These are phyloP conservation scores for Erinaceus europaeus DNA, from an alignment of 2,113 vertebrate genomes.

Conservation along the genomic window DNA sequence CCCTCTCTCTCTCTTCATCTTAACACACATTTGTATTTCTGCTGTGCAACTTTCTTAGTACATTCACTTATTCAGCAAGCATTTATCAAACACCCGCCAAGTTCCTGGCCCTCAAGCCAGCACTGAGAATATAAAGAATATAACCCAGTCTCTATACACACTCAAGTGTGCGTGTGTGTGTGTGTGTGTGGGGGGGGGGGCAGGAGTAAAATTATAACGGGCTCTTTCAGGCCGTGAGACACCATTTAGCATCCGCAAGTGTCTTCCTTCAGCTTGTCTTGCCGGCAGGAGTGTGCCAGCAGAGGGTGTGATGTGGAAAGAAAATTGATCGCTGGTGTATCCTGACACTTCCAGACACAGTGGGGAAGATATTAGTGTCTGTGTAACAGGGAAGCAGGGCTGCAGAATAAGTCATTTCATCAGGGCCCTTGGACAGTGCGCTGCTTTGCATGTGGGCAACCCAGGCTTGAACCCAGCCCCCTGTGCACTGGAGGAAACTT, in stretches of 20 bases:
- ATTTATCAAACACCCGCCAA: slow-evolving; percentile 50
- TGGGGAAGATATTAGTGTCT: slow-evolving; percentile 33
- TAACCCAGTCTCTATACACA: background rate
- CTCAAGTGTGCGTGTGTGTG: too few relatives aligned
- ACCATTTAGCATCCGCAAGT: background rate
- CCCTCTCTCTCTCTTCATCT: too few relatives aligned
- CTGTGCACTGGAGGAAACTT: too few relatives aligned
- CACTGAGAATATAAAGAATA: slow-evolving; percentile 8
- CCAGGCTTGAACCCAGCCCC: too few relatives aligned
- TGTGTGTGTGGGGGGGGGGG: background rate
- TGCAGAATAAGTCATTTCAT: too few relatives aligned
- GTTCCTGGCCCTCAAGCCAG: background rate
- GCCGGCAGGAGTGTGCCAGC: background rate
- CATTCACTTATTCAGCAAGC: slow-evolving; percentile 30
- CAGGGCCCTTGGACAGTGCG: too few relatives aligned
- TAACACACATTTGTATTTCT: background rate
- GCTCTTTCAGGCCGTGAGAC: background rate
- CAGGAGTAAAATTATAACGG: slow-evolving; percentile 23
- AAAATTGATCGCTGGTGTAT: slow-evolving; percentile 28
- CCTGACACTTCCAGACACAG: slow-evolving; percentile 61
- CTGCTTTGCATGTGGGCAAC: too few relatives aligned
- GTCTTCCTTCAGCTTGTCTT: slow-evolving; percentile 49
- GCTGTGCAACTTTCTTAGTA: slow-evolving; percentile 36
- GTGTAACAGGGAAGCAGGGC: background rate
- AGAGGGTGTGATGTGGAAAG: slow-evolving; percentile 16